A percentile compares a stretch with the other conserved stretches of the same genome.
Evolutionary conservation across 2,888 invertebrate species (phyloP).

Genomic region (Didymodactylos carnosus): DNA sequence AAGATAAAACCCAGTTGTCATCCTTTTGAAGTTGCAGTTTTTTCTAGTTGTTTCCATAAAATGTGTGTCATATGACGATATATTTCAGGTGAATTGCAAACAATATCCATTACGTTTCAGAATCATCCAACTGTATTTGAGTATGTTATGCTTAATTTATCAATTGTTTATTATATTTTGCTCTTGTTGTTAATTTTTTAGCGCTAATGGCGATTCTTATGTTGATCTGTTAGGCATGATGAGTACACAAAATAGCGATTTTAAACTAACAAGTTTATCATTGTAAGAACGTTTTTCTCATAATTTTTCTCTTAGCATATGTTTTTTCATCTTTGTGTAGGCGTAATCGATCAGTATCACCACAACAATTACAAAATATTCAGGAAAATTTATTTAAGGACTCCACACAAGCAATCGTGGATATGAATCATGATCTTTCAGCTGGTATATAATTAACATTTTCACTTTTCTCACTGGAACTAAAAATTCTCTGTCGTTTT

Average conservation of each 20-base stretch:
- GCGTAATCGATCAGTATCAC: neutral
- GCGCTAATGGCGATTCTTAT: slow-evolving; percentile 74
- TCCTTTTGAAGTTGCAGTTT: too few species aligned
- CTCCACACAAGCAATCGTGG: slow-evolving; percentile 40
- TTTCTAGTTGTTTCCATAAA: too few species aligned
- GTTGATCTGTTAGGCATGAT: slow-evolving; percentile 67
- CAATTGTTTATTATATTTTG: neutral
- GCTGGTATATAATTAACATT: slow-evolving; percentile 35
- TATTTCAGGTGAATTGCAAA: neutral
- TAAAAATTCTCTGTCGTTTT: slow-evolving; percentile 12
- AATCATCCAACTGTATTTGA: neutral
- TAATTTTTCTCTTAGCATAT: slow-evolving; percentile 3
- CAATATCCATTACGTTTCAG: neutral
- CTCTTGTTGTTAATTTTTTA: slow-evolving; percentile 43
- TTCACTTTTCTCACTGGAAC: neutral
- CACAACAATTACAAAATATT: neutral
- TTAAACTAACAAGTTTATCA: slow-evolving; percentile 15
- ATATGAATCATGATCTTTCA: slow-evolving; percentile 60
- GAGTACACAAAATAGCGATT: slow-evolving; percentile 19
- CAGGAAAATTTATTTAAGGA: neutral
- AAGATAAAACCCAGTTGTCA: too few species aligned
- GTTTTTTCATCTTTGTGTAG: neutral
- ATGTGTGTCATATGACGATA: too few species aligned
- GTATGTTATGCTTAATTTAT: neutral
- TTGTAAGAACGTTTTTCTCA: neutral